Conservation (phyloP, 30 jellyfish, hydroid and myxozoan species). For the Nemopilema nomurai region DNA sequence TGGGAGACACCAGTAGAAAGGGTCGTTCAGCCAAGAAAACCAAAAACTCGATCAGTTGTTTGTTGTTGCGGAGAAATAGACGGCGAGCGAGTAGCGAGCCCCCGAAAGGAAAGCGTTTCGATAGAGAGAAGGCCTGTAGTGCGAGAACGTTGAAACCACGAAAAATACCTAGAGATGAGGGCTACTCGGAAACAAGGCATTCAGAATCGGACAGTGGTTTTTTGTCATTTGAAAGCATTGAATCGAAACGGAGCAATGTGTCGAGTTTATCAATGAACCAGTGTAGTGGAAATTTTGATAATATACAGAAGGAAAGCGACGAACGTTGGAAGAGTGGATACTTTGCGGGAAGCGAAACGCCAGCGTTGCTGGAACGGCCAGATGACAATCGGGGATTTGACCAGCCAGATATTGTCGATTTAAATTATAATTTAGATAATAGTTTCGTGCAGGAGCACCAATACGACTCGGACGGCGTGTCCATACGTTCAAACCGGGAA, state of each 20-base stretch:
- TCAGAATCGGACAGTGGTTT: constrained; percentile 80
- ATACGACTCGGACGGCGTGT: constrained; percentile 39
- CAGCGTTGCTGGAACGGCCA: constrained; percentile 23
- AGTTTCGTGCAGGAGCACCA: constrained; percentile 15
- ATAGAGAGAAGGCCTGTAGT: constrained; percentile 49
- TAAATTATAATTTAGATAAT: constrained; percentile 30
- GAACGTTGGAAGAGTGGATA: constrained; percentile 3
- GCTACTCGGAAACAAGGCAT: constrained; percentile 42
- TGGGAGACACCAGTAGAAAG: constrained; percentile 56
- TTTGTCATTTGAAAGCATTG: constrained; percentile 55
- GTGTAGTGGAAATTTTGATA: constrained; percentile 3
- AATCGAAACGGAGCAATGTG: constrained; percentile 33
- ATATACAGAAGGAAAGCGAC: constrained; percentile 1
- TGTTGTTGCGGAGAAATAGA: constrained; percentile 52
- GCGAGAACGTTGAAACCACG: constrained; percentile 67
- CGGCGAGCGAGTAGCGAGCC: constrained; percentile 71
- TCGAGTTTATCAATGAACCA: constrained; percentile 36
- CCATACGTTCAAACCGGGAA: constrained; percentile 28
- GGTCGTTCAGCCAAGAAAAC: constrained; percentile 30
- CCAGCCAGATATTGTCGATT: constrained; percentile 48
- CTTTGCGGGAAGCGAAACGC: constrained; percentile 20
- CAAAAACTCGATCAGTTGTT: constrained; percentile 49
- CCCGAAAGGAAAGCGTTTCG: constrained; percentile 61
- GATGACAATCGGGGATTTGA: constrained; percentile 8
- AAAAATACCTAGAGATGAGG: constrained; percentile 65